These are phyloP conservation scores for Dasyprocta punctata DNA, from an alignment of 2,113 vertebrate genomes.

Conservation along the genomic window DNA sequence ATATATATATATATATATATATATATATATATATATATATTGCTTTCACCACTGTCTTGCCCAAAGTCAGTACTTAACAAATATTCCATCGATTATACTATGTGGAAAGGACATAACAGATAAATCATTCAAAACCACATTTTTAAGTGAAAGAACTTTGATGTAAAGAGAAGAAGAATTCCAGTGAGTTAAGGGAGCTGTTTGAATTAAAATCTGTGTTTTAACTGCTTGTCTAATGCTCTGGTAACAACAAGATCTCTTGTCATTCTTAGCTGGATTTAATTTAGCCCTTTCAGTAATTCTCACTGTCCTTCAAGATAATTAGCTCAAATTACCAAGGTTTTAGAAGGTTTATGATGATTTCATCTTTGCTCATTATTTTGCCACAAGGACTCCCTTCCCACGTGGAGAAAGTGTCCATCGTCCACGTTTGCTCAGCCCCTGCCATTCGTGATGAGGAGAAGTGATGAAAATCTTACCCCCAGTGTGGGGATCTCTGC, in stretches of 20 bases:
- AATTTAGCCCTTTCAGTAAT: slow-evolving; percentile 53
- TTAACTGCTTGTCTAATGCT: not conserved
- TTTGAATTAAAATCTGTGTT: not conserved
- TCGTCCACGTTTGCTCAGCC: slow-evolving; percentile 34
- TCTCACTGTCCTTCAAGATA: slow-evolving; percentile 33
- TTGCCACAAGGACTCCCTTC: slow-evolving; percentile 8
- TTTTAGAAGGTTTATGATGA: slow-evolving; percentile 47
- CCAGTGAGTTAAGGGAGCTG: not conserved
- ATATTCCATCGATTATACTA: not conserved
- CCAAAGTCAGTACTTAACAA: not conserved
- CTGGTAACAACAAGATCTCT: not conserved
- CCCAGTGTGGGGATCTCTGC: not conserved
- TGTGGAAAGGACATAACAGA: not conserved
- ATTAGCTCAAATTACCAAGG: slow-evolving; percentile 53
- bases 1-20: too few species aligned
- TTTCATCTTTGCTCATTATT: slow-evolving; percentile 53
- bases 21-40: too few species aligned
- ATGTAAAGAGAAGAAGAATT: not conserved
- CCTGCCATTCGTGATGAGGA: slow-evolving; percentile 28
- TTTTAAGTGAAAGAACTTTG: slow-evolving; percentile 4
- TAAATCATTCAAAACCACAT: not conserved
- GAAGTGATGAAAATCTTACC: slow-evolving; percentile 52
- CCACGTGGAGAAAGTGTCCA: slow-evolving; percentile 48
- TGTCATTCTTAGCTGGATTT: not conserved
- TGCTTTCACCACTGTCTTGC: not conserved